Evolutionary conservation across 2,797 vertebrate genomes (phyloP).

Genomic region (Falco berigora): DNA sequence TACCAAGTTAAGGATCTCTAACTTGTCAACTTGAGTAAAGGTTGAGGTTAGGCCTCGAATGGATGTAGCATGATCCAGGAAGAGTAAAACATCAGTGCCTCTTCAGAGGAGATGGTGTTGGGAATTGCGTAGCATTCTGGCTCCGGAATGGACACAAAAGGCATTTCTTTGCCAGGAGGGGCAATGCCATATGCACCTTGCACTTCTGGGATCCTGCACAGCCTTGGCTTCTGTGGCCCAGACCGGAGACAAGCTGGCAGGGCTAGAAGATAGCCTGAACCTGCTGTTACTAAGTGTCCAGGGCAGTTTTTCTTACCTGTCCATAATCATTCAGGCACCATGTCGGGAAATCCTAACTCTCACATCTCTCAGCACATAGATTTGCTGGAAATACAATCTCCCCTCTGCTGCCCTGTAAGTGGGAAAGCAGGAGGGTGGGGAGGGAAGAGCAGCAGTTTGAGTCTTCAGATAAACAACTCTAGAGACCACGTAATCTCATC

Average conservation of each 20-base stretch:
- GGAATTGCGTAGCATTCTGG: constrained; percentile 18
- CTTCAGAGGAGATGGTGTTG: constrained; percentile 35
- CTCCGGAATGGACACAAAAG: neutral
- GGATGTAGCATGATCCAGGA: constrained; percentile 27
- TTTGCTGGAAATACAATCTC: constrained; percentile 32
- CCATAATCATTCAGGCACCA: constrained; percentile 37
- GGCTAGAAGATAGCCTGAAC: constrained; percentile 25
- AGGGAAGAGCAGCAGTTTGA: constrained; percentile 47
- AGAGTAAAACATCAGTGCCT: constrained; percentile 23
- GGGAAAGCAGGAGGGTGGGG: constrained; percentile 45
- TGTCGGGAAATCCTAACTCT: constrained; percentile 67
- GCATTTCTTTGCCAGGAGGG: constrained; percentile 25
- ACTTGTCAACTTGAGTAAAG: constrained; percentile 6
- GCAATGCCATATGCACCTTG: constrained; percentile 53
- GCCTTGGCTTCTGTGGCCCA: constrained; percentile 25
- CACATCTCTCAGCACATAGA: constrained; percentile 57
- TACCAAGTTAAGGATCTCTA: constrained; percentile 17
- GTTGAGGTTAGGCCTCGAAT: constrained; percentile 38
- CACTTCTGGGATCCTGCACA: constrained; percentile 40
- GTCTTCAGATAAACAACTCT: constrained; percentile 30
- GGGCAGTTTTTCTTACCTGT: constrained; percentile 27
- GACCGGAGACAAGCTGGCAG: constrained; percentile 1
- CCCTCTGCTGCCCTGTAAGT: constrained; percentile 42
- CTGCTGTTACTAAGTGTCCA: neutral
- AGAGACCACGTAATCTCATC: constrained; percentile 17